Conservation (phyloP, 2,797 vertebrate genomes). For the Bovichtus variegatus region DNA sequence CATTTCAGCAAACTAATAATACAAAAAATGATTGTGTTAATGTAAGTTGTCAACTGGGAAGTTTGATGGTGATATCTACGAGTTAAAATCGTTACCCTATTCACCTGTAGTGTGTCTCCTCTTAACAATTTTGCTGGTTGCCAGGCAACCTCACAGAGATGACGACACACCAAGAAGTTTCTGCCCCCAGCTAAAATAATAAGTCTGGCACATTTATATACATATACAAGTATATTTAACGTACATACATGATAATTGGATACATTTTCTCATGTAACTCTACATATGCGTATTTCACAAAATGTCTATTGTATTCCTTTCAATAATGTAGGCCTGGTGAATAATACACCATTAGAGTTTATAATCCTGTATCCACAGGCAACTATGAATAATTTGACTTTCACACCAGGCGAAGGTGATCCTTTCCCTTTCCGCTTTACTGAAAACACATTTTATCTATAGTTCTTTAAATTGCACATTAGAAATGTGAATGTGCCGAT, state of each 20-base stretch:
- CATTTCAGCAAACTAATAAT: too few species aligned
- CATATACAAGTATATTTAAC: conserved; percentile 1
- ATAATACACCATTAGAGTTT: neutral
- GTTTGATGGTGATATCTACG: too few species aligned
- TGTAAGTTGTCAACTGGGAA: too few species aligned
- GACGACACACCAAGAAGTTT: neutral
- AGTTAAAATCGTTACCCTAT: too few species aligned
- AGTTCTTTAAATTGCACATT: neutral
- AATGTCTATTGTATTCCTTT: neutral
- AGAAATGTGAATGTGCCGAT: neutral
- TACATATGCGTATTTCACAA: neutral
- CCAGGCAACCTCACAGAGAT: neutral
- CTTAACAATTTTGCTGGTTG: neutral
- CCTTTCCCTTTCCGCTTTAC: neutral
- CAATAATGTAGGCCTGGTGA: conserved; percentile 2
- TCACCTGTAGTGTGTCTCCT: too few species aligned
- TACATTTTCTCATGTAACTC: neutral
- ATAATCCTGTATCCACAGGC: conserved; percentile 3
- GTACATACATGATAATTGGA: neutral
- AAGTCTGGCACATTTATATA: too few species aligned
- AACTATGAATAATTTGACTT: conserved; percentile 11
- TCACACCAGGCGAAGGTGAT: neutral
- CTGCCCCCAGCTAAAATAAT: neutral
- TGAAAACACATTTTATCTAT: conserved; percentile 10
- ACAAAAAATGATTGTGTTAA: too few species aligned